Percentiles rank a stretch among this genome's conserved stretches.
Evolutionary conservation across 2,888 invertebrate species (phyloP).

Genomic region (Leptothorax acervorum): DNA sequence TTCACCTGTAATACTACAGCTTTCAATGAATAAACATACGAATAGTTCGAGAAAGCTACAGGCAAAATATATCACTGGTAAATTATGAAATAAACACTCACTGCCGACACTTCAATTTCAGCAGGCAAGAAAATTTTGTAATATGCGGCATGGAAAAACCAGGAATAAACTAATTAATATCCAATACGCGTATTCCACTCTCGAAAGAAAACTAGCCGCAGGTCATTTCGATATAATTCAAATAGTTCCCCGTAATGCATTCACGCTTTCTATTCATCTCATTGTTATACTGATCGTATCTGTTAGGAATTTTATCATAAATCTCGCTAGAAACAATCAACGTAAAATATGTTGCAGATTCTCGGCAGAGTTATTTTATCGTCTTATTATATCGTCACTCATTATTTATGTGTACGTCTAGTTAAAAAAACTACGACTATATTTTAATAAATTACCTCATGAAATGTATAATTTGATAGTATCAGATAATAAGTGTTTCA

Average conservation of each 20-base stretch:
- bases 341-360: slow-evolving; percentile 4
- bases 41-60: background rate
- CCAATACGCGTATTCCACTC: background rate
- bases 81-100: slow-evolving; percentile 7
- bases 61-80: background rate
- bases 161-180: slow-evolving; percentile 7
- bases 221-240: slow-evolving; percentile 13
- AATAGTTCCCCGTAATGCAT: background rate
- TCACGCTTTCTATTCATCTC: slow-evolving; percentile 8
- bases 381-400: background rate
- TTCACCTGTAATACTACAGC: background rate
- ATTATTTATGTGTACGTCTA: slow-evolving; percentile 6
- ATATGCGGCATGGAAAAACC: background rate
- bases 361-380: background rate
- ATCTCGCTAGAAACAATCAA: background rate
- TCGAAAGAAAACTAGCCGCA: background rate
- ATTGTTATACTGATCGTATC: slow-evolving; percentile 27
- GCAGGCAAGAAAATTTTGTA: slow-evolving; percentile 9
- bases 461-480: background rate
- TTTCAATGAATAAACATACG: background rate
- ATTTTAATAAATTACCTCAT: background rate
- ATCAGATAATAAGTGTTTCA: background rate
- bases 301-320: slow-evolving; percentile 27
- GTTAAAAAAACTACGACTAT: background rate
- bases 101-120: slow-evolving; percentile 4